phyloP scores from a whole-genome alignment of 2,113 vertebrate species.

The Cacatua alba region DNA sequence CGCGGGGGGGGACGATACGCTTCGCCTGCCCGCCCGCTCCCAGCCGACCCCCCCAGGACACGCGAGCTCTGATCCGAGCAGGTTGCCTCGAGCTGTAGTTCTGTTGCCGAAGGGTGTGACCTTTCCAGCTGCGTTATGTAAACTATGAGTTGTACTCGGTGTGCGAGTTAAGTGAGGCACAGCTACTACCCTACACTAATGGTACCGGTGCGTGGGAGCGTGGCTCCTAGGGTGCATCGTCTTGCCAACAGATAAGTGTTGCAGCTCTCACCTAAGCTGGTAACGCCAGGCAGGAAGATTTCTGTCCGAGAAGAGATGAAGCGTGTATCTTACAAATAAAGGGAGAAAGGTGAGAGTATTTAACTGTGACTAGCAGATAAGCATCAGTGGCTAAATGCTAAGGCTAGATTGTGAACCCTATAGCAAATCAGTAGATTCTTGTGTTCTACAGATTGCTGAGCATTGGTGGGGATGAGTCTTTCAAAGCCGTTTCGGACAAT shows the following conservation, averaged over 20 bases:
- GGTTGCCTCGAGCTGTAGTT: background rate
- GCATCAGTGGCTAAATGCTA: background rate
- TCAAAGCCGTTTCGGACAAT: fast-evolving
- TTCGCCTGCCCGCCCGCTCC: no score
- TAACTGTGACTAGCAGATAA: background rate
- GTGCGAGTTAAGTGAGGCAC: background rate
- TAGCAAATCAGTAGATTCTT: background rate
- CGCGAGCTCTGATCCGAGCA: background rate
- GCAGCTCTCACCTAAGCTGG: background rate
- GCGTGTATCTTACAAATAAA: background rate
- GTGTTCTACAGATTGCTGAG: background rate
- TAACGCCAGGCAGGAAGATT: background rate
- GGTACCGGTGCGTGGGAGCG: fast-evolving
- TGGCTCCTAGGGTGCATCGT: background rate
- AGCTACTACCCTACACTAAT: fast-evolving
- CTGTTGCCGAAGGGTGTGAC: background rate
- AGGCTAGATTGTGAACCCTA: background rate
- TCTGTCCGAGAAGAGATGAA: background rate
- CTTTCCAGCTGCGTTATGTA: background rate
- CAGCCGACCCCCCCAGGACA: background rate
- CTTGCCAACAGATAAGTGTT: background rate
- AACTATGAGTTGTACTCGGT: fast-evolving
- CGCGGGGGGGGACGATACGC: no score
- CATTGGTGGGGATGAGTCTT: fast-evolving
- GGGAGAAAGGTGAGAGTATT: background rate